These are phyloP conservation scores for Pipa parva DNA, from an alignment of 2,113 vertebrate genomes.

Conservation along the genomic window DNA sequence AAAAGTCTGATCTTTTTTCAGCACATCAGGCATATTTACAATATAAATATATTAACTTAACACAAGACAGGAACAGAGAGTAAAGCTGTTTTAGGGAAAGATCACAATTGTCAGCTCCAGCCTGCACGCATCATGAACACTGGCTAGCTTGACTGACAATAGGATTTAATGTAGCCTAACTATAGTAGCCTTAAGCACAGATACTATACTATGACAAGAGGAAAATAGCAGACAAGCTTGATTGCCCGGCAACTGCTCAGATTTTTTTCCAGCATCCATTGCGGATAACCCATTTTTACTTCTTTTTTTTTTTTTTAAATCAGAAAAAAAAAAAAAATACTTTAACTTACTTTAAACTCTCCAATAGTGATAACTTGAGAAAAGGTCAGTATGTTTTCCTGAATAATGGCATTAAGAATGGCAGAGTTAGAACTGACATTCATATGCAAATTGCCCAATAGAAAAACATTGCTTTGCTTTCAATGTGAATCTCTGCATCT, in stretches of 20 bases:
- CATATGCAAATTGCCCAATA: constrained; percentile 59
- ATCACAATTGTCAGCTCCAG: constrained; percentile 45
- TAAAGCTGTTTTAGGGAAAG: constrained; percentile 56
- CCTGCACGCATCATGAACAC: constrained; percentile 45
- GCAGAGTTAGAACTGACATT: constrained; percentile 49
- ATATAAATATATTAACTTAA: constrained; percentile 14
- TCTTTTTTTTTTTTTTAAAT: constrained; percentile 16
- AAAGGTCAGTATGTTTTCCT: constrained; percentile 65
- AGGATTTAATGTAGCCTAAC: constrained; percentile 57
- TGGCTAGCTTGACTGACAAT: constrained; percentile 55
- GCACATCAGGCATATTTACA: constrained; percentile 37
- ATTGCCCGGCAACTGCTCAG: constrained; percentile 48
- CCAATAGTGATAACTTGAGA: constrained; percentile 53
- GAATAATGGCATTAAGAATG: constrained; percentile 48
- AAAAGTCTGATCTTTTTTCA: constrained; percentile 24
- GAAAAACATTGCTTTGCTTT: constrained; percentile 49
- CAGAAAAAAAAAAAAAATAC: constrained; percentile 21
- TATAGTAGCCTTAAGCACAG: constrained; percentile 61
- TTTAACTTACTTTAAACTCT: constrained; percentile 33
- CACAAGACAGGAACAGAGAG: constrained; percentile 44
- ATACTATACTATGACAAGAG: constrained; percentile 50
- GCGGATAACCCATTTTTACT: constrained; percentile 49
- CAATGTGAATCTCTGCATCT: constrained; percentile 43
- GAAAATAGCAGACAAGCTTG: constrained; percentile 46
- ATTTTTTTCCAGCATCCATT: constrained; percentile 41